These are phyloP conservation scores for Psammodynastes pulverulentus DNA, from an alignment of 2,113 vertebrate species.

Conservation along the genomic window DNA sequence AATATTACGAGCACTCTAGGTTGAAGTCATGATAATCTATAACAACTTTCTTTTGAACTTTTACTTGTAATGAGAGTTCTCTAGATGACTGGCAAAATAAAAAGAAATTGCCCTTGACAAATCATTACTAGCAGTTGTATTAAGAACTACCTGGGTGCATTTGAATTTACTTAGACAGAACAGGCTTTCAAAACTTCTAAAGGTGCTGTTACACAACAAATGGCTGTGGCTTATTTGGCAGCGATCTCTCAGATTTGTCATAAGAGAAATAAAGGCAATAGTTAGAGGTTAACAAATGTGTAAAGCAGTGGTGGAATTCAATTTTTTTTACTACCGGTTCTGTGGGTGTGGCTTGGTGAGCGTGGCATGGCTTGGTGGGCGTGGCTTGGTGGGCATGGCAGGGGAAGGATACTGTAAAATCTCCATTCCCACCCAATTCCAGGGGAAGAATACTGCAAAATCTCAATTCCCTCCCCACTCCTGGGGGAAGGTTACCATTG, in stretches of 20 bases:
- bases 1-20: constrained; percentile 28
- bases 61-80: constrained; percentile 53
- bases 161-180: constrained; percentile 53
- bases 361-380: no score
- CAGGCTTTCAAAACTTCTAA: constrained; percentile 38
- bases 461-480: no score
- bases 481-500: no score
- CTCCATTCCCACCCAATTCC: no score
- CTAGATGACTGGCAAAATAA: constrained; percentile 50
- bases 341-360: no score
- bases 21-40: constrained; percentile 39
- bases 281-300: not conserved
- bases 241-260: not conserved
- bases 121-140: constrained; percentile 45
- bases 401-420: no score
- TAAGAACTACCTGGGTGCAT: constrained; percentile 45
- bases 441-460: no score
- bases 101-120: constrained; percentile 45
- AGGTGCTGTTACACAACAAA: constrained; percentile 8
- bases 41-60: constrained; percentile 39
- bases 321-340: no score
- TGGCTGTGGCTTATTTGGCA: constrained; percentile 27
- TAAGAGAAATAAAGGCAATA: not conserved
- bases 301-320: no score
- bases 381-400: no score